Base-by-base conservation (phyloP, 2,113 vertebrate species). In the Chlorodrepanis virens region DNA sequence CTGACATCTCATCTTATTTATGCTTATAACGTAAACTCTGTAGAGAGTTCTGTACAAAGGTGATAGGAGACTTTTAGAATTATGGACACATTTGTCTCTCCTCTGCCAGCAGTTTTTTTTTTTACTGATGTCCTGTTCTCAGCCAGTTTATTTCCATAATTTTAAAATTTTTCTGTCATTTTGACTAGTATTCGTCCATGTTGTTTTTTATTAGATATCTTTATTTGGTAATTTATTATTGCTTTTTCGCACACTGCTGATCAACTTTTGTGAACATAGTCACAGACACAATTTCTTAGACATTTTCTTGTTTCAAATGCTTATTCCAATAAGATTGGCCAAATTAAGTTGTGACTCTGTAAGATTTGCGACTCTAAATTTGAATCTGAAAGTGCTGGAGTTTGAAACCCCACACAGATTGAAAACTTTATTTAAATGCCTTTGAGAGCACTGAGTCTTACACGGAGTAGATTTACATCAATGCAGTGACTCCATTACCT, bases 1-100 rank as follows among this genome's bases (percentile, higher is more conserved):
- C 39, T 90, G 83, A 93, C 8, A 18, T 82, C 52, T 91, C 59
- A 61, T 85, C 33, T 88, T 93, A 94, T 90, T 94, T 90, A 86
- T 2, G 7, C 85, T 72, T 89, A 47, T 56, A 92, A 64, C 0
- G 1, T 86, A 50, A 92, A 72, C 59, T 89, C 64, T 92, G 39
- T 33, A 24, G 44, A 71, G 72, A 70, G 88, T 39, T 83, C 90
- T 91, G 90, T 86, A 86, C 56, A 90, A 67, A 93, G 92, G 83
- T 90, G 85, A 76, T 67, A 37, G 57, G 54, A 90, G 67, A 72
- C 44, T 64, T 93, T 83, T n/a, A 65, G 47, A 90, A 44, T 63
- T 81, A 67, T 8, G 56, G 84, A 81, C 52, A 37, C 65, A 42
- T 87, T 82, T 56, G 14, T 91, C 50, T 89, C 29, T 83, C 64